phyloP scores from a whole-genome alignment of 2,797 vertebrate genomes.

The Potorous gilbertii region DNA sequence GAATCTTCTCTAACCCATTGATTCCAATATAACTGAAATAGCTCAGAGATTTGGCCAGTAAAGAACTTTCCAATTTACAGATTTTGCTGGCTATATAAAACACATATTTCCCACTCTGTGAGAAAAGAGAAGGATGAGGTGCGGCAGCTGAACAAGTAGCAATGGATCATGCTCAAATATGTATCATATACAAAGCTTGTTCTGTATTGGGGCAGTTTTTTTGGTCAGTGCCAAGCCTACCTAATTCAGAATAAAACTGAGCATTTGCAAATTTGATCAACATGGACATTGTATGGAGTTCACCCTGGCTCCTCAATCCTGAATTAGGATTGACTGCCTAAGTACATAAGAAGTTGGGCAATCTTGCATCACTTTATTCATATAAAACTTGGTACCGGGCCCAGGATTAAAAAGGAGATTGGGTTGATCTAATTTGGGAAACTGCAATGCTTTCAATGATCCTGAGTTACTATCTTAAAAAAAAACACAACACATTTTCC shows the following conservation, averaged over 20 bases:
- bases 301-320: background rate
- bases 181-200: background rate
- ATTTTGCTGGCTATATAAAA: background rate
- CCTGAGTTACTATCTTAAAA: background rate
- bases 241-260: background rate
- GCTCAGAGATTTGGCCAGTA: background rate
- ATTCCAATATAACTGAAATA: background rate
- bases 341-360: background rate
- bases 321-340: background rate
- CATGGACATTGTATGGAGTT: background rate
- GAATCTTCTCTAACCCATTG: background rate
- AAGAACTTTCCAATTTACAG: background rate
- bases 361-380: background rate
- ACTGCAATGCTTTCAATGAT: background rate
- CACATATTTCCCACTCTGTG: background rate
- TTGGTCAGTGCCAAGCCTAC: background rate
- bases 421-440: background rate
- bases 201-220: background rate
- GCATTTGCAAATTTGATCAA: background rate
- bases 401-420: background rate
- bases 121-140: background rate
- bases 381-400: background rate
- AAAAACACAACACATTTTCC: background rate
- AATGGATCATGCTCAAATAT: background rate
- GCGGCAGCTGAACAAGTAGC: background rate